Evolutionary conservation across 2,113 vertebrate species (phyloP).

Genomic region (Caranx ignobilis): DNA sequence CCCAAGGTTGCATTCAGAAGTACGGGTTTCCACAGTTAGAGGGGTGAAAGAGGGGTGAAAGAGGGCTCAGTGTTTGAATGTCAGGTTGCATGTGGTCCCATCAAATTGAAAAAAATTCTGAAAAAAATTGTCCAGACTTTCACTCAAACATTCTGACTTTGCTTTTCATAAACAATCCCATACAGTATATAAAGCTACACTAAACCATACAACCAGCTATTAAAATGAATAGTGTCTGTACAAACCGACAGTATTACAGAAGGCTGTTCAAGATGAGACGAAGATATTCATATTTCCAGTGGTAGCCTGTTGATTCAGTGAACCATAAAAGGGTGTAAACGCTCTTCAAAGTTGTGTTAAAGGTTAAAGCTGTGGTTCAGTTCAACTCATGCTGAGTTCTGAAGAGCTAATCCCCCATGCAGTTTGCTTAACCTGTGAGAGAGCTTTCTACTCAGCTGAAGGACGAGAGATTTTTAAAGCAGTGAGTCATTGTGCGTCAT

Average conservation of each 20-base stretch:
- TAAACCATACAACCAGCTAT: conserved; percentile 16
- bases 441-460: conserved; percentile 44
- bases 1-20: conserved; percentile 75
- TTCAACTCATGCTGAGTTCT: conserved; percentile 57
- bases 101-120: conserved; percentile 20
- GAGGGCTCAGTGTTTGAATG: conserved; percentile 48
- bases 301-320: conserved; percentile 37
- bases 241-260: conserved; percentile 12
- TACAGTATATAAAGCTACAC: not conserved
- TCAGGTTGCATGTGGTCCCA: conserved; percentile 30
- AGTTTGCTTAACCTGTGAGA: conserved; percentile 47
- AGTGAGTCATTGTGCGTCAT: conserved; percentile 24
- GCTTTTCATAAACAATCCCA: not conserved
- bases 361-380: conserved; percentile 60
- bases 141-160: not conserved
- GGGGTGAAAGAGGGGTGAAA: conserved; percentile 27
- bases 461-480: conserved; percentile 44
- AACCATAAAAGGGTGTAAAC: conserved; percentile 55
- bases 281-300: conserved; percentile 46
- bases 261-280: conserved; percentile 20
- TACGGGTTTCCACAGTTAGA: conserved; percentile 51
- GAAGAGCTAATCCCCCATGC: conserved; percentile 49
- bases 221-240: not conserved
- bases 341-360: conserved; percentile 69
- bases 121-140: not conserved